Evolutionary conservation across 2,113 vertebrate genomes (phyloP).

Genomic region (Halichoeres trimaculatus): DNA sequence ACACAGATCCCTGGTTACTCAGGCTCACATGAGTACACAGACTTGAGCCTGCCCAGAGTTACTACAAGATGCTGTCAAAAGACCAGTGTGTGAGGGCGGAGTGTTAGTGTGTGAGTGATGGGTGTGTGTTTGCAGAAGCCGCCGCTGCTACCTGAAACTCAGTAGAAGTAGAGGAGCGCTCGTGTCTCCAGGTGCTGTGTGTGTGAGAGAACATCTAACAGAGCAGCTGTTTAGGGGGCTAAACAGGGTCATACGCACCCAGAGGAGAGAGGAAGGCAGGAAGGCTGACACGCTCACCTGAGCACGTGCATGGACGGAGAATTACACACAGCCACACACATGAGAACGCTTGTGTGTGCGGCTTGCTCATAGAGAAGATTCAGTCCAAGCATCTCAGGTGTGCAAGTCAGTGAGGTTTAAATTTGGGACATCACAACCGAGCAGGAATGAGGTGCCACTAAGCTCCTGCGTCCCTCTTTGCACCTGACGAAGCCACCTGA

Average conservation of each 20-base stretch:
- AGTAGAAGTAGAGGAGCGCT: constrained; percentile 43
- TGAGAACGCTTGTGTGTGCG: constrained; percentile 13
- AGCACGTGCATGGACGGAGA: constrained; percentile 17
- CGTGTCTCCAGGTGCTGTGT: constrained; percentile 33
- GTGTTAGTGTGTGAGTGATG: constrained; percentile 39
- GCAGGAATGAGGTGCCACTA: constrained; percentile 36
- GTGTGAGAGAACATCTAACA: constrained; percentile 37
- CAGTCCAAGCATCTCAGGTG: constrained; percentile 24
- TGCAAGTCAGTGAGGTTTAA: neutral
- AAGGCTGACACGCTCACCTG: constrained; percentile 23
- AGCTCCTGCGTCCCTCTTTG: constrained; percentile 16
- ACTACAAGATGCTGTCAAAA: constrained; percentile 67
- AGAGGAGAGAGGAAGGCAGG: neutral
- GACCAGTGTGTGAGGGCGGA: constrained; percentile 42
- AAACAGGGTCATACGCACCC: constrained; percentile 52
- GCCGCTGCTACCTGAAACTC: constrained; percentile 36
- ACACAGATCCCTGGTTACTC: constrained; percentile 27
- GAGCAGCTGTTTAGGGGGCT: constrained; percentile 59
- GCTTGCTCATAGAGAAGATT: neutral
- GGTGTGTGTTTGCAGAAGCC: constrained; percentile 55
- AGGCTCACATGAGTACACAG: constrained; percentile 61
- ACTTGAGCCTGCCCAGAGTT: constrained; percentile 45
- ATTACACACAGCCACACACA: neutral
- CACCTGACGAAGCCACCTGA: constrained; percentile 22
- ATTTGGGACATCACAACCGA: neutral